Base-by-base conservation (phyloP, 2,888 invertebrate genomes). In the Andrena flavipes region DNA sequence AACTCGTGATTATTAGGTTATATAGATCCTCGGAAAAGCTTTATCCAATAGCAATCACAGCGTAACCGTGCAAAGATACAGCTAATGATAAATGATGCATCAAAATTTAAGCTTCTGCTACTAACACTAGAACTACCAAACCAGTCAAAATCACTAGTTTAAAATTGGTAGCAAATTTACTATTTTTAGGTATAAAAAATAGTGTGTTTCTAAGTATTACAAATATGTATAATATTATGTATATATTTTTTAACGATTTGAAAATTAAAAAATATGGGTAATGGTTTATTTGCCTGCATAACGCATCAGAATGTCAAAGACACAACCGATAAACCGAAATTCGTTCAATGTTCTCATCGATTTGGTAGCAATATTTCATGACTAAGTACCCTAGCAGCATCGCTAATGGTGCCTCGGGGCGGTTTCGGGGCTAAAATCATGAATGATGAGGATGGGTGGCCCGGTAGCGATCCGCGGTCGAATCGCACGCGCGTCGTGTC, bases 401-500 rank as follows among this genome's bases (percentile, higher is more conserved):
- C 30, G 7, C 23, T 30, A 48, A 48, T n/a, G 16, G 4, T 7
- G 54, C 26, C 29, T n/a, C 26, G 26, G 35, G 23, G 35, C 23
- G 13, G 42, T 42, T 20, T 42, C 35, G 23, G 13, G 63, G 35
- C 20, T 26, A 56, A 51, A 59, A 30, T 23, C 23, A 16, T 16
- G 13, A 42, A 42, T 1, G 16, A 20, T 42, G 20, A 26, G 26
- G 6, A 16, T 6, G 29, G 49, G 42, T 56, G 29, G 51, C 48
- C 2, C 7, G 1, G 30, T 49, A n/a, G 10, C 65, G 64, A 6
- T 35, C 20, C 42, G 63, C 62, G 48, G 69, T 65, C 26, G 33
- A 67, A 68, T 23, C 4, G 56, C 48, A 67, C 54, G 56, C 29
- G 42, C 13, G 64, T 63, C 33, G 68, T 73, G 62, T 35, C 51